Evolutionary conservation across 2,888 invertebrate genomes (phyloP).

Genomic region (Macrosoma leucophasiata): DNA sequence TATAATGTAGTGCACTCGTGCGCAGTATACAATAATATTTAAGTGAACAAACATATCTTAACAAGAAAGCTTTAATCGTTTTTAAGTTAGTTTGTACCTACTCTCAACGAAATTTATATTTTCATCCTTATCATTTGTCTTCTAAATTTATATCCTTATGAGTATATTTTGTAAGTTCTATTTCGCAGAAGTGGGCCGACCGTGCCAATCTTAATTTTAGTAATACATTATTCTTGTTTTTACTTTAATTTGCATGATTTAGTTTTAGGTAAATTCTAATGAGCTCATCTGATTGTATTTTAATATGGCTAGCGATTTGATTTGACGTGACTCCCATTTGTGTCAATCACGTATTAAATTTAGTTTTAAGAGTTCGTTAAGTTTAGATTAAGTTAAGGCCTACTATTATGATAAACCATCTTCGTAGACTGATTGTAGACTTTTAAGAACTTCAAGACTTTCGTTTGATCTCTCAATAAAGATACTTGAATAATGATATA

Average conservation of each 20-base stretch:
- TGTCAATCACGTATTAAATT: constrained; percentile 38
- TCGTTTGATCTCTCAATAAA: constrained; percentile 72
- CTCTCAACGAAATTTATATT: constrained; percentile 1
- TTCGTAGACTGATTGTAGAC: constrained; percentile 56
- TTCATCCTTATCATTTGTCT: constrained; percentile 6
- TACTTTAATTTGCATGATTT: constrained; percentile 27
- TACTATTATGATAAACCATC: constrained; percentile 26
- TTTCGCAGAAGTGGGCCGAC: constrained; percentile 56
- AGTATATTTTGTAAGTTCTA: constrained; percentile 25
- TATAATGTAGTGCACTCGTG: no score
- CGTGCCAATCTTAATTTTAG: constrained; percentile 55
- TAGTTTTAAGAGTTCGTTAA: constrained; percentile 22
- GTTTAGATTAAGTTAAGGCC: constrained; percentile 13
- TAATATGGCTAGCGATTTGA: constrained; percentile 11
- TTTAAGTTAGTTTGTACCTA: constrained; percentile 28
- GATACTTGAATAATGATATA: constrained; percentile 32
- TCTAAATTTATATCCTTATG: constrained; percentile 17
- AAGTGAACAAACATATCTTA: constrained; percentile 31
- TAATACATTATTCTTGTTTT: constrained; percentile 17
- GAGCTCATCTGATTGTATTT: constrained; percentile 1
- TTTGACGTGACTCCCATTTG: constrained; percentile 38
- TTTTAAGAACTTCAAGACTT: constrained; percentile 69
- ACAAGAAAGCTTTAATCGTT: constrained; percentile 52
- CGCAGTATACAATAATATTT: constrained; percentile 14
- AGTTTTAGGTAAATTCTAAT: constrained; percentile 11